Conservation (phyloP, 1,140 invertebrate genomes). For the Musca vetustissima region DNA sequence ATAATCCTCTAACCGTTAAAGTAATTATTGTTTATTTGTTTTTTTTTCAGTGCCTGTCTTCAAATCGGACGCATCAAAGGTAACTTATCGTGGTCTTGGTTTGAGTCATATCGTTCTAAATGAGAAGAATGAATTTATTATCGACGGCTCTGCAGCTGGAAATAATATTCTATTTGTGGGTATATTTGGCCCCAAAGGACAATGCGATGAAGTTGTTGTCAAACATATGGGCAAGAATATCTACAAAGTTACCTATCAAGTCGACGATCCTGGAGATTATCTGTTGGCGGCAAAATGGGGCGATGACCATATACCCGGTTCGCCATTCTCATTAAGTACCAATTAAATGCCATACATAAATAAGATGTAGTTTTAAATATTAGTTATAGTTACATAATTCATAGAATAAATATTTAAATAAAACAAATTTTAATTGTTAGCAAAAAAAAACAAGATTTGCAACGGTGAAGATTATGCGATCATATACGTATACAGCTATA, state of each 20-base stretch:
- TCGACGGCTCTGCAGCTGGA: constrained; percentile 78
- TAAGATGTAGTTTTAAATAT: neutral
- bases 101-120: constrained; percentile 80
- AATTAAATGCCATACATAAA: neutral
- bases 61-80: constrained; percentile 79
- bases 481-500: too few species aligned
- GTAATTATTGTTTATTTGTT: neutral
- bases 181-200: constrained; percentile 82
- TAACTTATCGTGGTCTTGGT: constrained; percentile 80
- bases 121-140: constrained; percentile 82
- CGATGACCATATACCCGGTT: constrained; percentile 87
- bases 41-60: constrained; percentile 62
- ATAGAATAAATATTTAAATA: neutral
- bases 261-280: constrained; percentile 81
- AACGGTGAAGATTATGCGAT: too few species aligned
- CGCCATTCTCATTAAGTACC: constrained; percentile 75
- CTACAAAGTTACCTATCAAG: constrained; percentile 73
- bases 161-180: constrained; percentile 87
- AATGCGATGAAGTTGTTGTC: constrained; percentile 83
- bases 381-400: neutral
- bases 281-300: constrained; percentile 87
- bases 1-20: too few species aligned
- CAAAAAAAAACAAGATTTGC: too few species aligned
- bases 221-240: constrained; percentile 81
- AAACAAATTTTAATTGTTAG: neutral